Evolutionary conservation across 2,797 vertebrate genomes (phyloP), one percentile per base, ranked within the genome.

Genomic region (Myotis findleyi): DNA sequence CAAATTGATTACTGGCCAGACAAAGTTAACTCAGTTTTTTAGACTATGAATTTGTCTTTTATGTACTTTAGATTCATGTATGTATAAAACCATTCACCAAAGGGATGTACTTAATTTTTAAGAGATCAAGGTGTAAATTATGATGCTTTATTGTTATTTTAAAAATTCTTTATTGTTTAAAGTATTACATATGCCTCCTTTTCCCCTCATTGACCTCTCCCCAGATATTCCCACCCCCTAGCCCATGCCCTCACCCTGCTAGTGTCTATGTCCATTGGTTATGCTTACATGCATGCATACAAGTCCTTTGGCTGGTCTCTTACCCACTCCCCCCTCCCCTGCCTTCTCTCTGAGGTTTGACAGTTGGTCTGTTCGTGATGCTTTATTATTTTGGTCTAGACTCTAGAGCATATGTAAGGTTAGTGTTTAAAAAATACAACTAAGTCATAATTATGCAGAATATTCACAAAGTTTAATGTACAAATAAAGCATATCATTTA

Each of bases 11-110:
- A 96, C 98, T 41, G 99, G 99, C 87, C 99, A 99, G 97, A 97
- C 98, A 72, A 99, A 99, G 96, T 97, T 99, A 66, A 99, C 99
- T 83, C 98, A 98, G 80, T 99, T 99, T 98, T 99, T 99, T 97
- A 98, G 98, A 91, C 71, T 99, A 0, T 99, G 98, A 98, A 51
- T 94, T 91, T 96, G 4, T 33, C 41, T 92, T 95, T 96, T 81
- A 23, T 87, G 77, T 97, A 95, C 68, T 88, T 92, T 92, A 57
- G 6, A 4, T 89, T 68, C 4, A 0, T 20, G 0, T 1, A 0
- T 55, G 11, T 73, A 12, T 89, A 68, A 87, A 88, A 53, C 47
- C 36, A 66, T 68, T 95, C 20, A 41, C 82, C 83, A 94, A 84
- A 95, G n/a, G 6, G 11, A 77, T 64, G 1, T 9, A 59, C 7